A percentile compares a stretch with the other conserved stretches of the same genome.
Conservation (phyloP, 2,113 vertebrate species). For the Echinops telfairi region DNA sequence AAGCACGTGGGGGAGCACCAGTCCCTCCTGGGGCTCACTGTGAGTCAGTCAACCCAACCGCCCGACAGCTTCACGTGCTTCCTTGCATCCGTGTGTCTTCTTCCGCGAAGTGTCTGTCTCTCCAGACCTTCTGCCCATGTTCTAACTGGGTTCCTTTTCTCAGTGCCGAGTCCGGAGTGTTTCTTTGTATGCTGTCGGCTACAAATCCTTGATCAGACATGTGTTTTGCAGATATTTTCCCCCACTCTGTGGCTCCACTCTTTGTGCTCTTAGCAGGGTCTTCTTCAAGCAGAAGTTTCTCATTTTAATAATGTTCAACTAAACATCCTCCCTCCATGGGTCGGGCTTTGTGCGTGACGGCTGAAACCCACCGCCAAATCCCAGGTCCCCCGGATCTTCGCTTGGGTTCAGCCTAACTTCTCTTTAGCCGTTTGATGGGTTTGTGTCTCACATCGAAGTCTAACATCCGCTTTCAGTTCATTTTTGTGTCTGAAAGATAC, state of each 20-base stretch:
- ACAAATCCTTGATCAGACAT: background rate
- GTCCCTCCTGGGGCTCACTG: background rate
- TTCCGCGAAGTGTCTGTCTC: background rate
- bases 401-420: background rate
- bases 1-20: background rate
- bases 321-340: background rate
- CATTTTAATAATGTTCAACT: background rate
- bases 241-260: background rate
- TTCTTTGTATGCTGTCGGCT: background rate
- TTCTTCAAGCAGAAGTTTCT: background rate
- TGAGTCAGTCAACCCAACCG: background rate
- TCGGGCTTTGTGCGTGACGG: background rate
- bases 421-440: background rate
- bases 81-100: background rate
- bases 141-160: background rate
- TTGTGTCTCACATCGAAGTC: background rate
- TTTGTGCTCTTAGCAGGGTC: background rate
- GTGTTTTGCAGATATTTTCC: background rate
- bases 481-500: background rate
- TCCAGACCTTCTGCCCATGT: background rate
- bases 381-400: background rate
- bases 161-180: background rate
- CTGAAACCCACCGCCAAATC: background rate
- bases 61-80: background rate
- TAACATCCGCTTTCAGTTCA: background rate